These are phyloP conservation scores for Alosa alosa DNA, from an alignment of 2,113 vertebrate genomes.

Conservation along the genomic window DNA sequence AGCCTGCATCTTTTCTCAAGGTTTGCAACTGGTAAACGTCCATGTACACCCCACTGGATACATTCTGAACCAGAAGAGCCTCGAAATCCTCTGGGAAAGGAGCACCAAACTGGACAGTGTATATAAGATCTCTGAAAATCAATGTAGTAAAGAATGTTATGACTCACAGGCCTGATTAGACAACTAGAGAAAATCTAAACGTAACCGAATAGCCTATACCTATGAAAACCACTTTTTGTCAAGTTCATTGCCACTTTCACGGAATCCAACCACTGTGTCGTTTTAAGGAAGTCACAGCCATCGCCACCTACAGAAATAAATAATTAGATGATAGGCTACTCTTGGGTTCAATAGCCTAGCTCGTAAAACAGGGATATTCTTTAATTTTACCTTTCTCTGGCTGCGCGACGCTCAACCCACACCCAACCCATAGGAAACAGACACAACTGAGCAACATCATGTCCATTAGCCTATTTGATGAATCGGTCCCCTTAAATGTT, in stretches of 20 bases:
- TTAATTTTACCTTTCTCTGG: not conserved
- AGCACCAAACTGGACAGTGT: conserved; percentile 68
- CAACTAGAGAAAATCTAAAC: not conserved
- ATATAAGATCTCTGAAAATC: conserved; percentile 77
- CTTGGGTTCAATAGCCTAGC: not conserved
- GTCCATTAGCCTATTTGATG: not conserved
- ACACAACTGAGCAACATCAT: not conserved
- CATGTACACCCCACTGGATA: conserved; percentile 81
- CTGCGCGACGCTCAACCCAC: not conserved
- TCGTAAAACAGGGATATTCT: not conserved
- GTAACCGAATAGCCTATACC: conserved; percentile 52
- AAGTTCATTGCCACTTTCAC: conserved; percentile 59
- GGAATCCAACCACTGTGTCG: conserved; percentile 50
- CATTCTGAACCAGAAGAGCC: conserved; percentile 69
- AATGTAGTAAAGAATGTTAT: not conserved
- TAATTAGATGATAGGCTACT: not conserved
- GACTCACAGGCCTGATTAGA: not conserved
- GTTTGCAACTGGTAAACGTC: conserved; percentile 88
- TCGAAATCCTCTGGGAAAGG: conserved; percentile 55
- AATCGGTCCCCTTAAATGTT: not conserved
- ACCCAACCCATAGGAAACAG: not conserved
- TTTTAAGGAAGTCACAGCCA: conserved; percentile 38
- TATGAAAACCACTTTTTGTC: conserved; percentile 71
- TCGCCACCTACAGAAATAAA: conserved; percentile 43
- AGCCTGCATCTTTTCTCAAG: conserved; percentile 69